Evolutionary conservation across 2,888 invertebrate genomes (phyloP), one percentile per base, ranked within the genome.

Genomic region (Harpagoxenus sublaevis): DNA sequence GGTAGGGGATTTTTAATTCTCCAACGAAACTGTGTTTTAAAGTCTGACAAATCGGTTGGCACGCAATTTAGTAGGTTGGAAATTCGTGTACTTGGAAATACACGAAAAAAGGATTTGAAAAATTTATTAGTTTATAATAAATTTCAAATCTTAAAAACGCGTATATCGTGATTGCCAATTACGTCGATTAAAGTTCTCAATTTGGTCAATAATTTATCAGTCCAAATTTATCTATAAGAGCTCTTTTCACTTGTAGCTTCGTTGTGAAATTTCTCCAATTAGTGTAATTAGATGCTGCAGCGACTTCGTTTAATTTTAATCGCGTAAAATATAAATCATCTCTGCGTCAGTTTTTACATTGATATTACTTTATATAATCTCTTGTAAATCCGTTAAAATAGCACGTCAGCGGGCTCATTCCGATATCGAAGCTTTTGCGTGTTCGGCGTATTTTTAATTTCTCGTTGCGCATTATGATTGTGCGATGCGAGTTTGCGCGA

Each of bases 211-310:
- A 2, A 60, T 60, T 60, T 60, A 28, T 23, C 57, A 12, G 8
- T 71, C 35, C 4, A 35, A 35, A 31, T 62, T 75, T 63, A 75
- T 75, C 1, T 39, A 23, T 28, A 18, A 35, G 12, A 45, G 18
- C 23, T 42, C 18, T 57, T 45, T 57, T 48, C 35, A 79, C 79
- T 71, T 79, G 73, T 60, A 48, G 73, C 60, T 39, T 35, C 23
- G 31, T 35, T 39, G 15, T 28, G 18, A 81, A 79, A 81, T 39
- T 73, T 81, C 12, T 35, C 28, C 28, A 81, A 81, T 81, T 73
- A 73, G 39, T 31, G 28, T 60, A 78, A 78, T 55, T 53, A 60
- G 35, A 39, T 53, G 39, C 23, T 18, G 12, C 28, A 53, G 48
- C 39, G 60, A 79, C 9, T 66, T 42, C 0, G 39, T 48, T 45